Percentiles rank a stretch among this genome's conserved stretches.
Evolutionary conservation across 2,888 invertebrate species (phyloP).

Genomic region (Neoaliturus tenellus): DNA sequence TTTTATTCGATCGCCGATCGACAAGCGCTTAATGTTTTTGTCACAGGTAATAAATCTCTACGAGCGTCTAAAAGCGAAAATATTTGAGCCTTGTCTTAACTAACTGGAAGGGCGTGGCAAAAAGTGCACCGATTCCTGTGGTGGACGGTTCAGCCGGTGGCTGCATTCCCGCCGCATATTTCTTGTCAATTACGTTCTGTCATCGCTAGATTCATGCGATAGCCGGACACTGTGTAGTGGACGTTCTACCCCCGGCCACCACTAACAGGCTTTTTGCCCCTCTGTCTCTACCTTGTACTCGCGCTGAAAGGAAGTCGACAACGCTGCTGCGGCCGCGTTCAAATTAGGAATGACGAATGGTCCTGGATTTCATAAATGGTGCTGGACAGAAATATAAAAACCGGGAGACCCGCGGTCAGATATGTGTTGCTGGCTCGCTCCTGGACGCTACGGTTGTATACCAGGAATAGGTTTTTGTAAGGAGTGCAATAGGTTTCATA

Average conservation of each 20-base stretch:
- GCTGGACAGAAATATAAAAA: constrained; percentile 40
- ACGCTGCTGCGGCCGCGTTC: neutral
- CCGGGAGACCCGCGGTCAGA: neutral
- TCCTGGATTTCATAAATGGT: constrained; percentile 39
- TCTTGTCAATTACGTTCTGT: constrained; percentile 45
- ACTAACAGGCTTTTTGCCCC: constrained; percentile 34
- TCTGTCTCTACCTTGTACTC: neutral
- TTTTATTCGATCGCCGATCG: constrained; percentile 35
- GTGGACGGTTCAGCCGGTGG: constrained; percentile 27
- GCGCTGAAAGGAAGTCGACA: constrained; percentile 16
- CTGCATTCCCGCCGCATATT: no score
- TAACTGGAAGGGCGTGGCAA: constrained; percentile 42
- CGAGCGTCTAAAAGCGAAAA: constrained; percentile 47
- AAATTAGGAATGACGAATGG: constrained; percentile 46
- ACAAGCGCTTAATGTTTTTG: constrained; percentile 49
- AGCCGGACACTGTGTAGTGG: constrained; percentile 1
- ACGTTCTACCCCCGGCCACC: constrained; percentile 14
- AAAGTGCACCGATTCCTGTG: constrained; percentile 37
- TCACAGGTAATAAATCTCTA: constrained; percentile 45
- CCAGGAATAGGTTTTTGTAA: no score
- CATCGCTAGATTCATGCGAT: constrained; percentile 32
- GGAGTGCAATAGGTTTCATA: no score
- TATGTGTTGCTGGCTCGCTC: neutral
- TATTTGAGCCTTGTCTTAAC: constrained; percentile 50
- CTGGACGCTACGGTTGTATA: neutral